Percentiles rank a stretch among this genome's conserved stretches.
Conservation (phyloP, 2,113 vertebrate genomes). For the Prunella fulvescens region DNA sequence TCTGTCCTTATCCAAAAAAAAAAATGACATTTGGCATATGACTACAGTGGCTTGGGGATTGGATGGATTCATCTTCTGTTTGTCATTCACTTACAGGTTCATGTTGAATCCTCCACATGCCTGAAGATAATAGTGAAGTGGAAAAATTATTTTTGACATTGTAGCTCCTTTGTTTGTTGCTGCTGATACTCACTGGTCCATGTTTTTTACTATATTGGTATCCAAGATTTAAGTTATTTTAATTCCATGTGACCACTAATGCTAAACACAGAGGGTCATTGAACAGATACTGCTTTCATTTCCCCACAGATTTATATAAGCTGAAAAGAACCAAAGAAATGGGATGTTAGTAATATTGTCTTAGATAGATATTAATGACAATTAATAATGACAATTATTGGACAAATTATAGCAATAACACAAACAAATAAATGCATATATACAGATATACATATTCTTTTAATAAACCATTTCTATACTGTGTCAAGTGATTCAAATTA, state of each 20-base stretch:
- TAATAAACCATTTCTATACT: not conserved
- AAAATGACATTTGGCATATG: not conserved
- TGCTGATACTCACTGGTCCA: not conserved
- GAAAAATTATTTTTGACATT: not conserved
- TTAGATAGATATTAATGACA: not conserved
- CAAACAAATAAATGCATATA: accelerated
- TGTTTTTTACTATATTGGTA: not conserved
- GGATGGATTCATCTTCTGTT: conserved; percentile 28
- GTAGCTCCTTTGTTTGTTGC: not conserved
- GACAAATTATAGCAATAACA: not conserved
- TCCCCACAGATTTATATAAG: not conserved
- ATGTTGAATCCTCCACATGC: not conserved
- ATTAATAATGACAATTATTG: too few species aligned
- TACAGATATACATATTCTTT: not conserved
- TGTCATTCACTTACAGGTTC: conserved; percentile 24
- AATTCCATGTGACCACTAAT: not conserved
- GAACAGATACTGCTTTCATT: not conserved
- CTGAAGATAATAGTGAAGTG: not conserved
- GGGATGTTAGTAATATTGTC: not conserved
- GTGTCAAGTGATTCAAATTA: not conserved
- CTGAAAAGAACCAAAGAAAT: not conserved
- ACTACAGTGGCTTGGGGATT: not conserved
- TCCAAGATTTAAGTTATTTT: not conserved
- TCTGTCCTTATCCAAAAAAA: not conserved
- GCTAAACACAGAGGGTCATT: not conserved